Percentiles rank a stretch among this genome's conserved stretches.
Conservation (phyloP, 2,113 vertebrate species). For the Nyctibius bracteatus region DNA sequence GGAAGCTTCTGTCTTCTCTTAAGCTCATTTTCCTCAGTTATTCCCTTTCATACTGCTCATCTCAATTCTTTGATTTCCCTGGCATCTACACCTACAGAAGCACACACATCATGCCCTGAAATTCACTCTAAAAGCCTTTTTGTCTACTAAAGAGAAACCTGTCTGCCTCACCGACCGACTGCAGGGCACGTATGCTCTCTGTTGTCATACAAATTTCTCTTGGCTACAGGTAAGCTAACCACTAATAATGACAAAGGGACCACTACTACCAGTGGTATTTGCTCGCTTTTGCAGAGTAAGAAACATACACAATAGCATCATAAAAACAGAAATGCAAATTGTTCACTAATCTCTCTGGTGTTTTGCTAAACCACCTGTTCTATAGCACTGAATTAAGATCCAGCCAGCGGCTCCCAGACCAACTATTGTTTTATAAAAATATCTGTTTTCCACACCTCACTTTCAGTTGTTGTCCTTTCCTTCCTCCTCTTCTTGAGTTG, state of each 20-base stretch:
- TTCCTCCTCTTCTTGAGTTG: neutral
- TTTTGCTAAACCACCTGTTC: neutral
- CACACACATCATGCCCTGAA: neutral
- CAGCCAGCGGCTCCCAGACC: neutral
- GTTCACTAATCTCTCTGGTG: neutral
- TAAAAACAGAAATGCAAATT: neutral
- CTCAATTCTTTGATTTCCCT: neutral
- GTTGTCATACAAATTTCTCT: fast-evolving
- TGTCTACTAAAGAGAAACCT: neutral
- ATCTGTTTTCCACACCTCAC: neutral
- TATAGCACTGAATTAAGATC: neutral
- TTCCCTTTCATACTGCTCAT: neutral
- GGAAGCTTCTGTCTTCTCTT: neutral
- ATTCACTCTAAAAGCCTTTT: neutral
- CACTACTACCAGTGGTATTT: neutral
- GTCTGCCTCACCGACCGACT: neutral
- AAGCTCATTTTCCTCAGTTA: neutral
- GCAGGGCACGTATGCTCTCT: fast-evolving
- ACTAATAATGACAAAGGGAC: neutral
- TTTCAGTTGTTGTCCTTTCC: neutral
- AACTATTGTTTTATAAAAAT: neutral
- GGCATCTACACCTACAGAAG: neutral
- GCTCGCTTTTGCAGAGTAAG: neutral
- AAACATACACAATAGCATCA: neutral
- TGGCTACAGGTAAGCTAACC: neutral